Conservation (phyloP, 2,888 invertebrate genomes). For the Ophion slaviceki region DNA sequence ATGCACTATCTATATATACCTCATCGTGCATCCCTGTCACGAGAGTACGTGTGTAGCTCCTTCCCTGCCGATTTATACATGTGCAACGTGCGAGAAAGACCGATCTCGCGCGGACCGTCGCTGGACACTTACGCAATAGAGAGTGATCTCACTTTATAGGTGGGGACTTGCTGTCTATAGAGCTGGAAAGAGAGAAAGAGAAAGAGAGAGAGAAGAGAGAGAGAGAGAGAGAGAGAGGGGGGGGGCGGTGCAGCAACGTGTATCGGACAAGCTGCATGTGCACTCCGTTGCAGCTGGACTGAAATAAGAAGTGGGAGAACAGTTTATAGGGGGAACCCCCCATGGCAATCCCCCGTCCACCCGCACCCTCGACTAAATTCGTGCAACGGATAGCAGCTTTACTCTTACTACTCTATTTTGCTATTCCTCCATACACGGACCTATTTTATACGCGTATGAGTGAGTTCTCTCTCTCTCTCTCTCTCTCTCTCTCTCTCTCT, state of each 20-base stretch:
- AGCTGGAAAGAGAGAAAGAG: conserved; percentile 24
- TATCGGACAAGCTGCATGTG: conserved; percentile 48
- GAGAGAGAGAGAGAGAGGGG: conserved; percentile 33
- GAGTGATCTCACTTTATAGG: conserved; percentile 82
- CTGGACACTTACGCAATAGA: conserved; percentile 81
- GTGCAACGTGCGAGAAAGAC: conserved; percentile 55
- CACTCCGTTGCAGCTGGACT: conserved; percentile 27
- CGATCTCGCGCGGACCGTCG: conserved; percentile 44
- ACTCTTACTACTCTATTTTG: conserved; percentile 45
- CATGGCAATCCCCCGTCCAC: conserved; percentile 34
- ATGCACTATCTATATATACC: background rate
- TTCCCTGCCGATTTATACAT: no score
- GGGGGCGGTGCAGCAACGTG: conserved; percentile 49
- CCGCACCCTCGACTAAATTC: conserved; percentile 14
- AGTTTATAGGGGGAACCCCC: conserved; percentile 37
- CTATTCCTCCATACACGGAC: conserved; percentile 31
- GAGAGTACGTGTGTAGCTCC: conserved; percentile 15
- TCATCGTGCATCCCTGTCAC: conserved; percentile 30
- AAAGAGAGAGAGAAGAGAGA: conserved; percentile 32
- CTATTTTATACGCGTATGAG: background rate
- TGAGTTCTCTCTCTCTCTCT: background rate
- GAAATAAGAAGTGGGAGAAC: conserved; percentile 7
- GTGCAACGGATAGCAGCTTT: conserved; percentile 29
- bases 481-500: background rate
- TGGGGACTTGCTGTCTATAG: conserved; percentile 71